phyloP scores from a whole-genome alignment of 2,888 invertebrate genomes.

The Drosophila phalerata region DNA sequence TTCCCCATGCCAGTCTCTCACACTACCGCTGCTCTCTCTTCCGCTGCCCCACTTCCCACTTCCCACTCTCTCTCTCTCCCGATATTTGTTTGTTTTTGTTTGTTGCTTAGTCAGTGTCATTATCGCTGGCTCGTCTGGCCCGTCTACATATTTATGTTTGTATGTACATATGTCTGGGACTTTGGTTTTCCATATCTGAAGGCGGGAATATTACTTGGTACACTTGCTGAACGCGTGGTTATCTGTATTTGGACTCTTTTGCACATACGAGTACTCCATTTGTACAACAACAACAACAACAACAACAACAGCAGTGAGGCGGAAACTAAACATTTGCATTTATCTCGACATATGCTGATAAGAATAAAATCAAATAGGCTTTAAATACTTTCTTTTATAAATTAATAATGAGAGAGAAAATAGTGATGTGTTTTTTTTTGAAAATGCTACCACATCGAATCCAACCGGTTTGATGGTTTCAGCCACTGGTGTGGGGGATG shows the following conservation, averaged over 20 bases:
- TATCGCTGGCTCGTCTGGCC: conserved; percentile 37
- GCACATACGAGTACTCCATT: conserved; percentile 5
- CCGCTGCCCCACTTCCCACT: neutral
- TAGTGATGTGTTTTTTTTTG: conserved; percentile 7
- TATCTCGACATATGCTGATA: conserved; percentile 33
- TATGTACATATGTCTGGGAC: conserved; percentile 9
- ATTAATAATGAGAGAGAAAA: conserved; percentile 6
- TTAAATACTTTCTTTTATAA: conserved; percentile 6
- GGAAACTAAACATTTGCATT: conserved; percentile 3
- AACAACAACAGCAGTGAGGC: neutral
- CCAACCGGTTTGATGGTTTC: conserved; percentile 44
- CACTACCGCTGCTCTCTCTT: neutral
- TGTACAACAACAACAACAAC: neutral
- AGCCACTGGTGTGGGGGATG: conserved; percentile 14
- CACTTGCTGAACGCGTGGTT: conserved; percentile 41
- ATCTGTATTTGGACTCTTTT: conserved; percentile 8
- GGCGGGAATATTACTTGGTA: conserved; percentile 6
- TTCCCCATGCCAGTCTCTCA: conserved; percentile 18
- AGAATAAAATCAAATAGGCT: conserved; percentile 13
- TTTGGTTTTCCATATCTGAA: neutral
- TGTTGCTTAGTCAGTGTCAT: conserved; percentile 41
- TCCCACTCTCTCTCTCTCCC: neutral
- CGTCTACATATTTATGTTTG: neutral
- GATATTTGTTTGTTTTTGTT: conserved; percentile 24
- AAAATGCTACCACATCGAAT: conserved; percentile 14